Evolutionary conservation across 2,797 vertebrate genomes (phyloP).

Genomic region (Pyrocephalus nanus): DNA sequence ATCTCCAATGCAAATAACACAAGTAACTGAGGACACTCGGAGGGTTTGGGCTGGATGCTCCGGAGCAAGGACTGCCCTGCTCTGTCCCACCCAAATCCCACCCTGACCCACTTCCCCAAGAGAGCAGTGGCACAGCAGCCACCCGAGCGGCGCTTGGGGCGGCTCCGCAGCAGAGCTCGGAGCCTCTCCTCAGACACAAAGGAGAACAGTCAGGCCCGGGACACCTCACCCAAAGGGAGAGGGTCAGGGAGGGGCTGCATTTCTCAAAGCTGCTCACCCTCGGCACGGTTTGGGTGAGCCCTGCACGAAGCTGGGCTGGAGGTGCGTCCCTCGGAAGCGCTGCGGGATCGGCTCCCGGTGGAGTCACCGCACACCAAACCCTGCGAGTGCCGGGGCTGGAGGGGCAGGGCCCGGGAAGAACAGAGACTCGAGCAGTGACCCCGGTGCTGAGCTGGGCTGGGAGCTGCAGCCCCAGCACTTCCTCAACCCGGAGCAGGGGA

Average conservation of each 20-base stretch:
- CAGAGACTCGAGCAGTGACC: accelerated
- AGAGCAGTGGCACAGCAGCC: background rate
- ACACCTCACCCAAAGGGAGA: background rate
- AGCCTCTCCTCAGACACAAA: background rate
- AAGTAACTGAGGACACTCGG: accelerated
- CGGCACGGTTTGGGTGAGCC: background rate
- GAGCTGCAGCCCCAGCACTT: background rate
- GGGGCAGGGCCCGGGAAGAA: background rate
- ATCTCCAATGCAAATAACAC: background rate
- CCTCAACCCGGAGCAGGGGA: background rate
- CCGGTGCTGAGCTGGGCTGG: background rate
- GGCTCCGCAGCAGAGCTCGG: background rate
- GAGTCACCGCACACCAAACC: accelerated
- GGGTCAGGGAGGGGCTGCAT: conserved; percentile 23
- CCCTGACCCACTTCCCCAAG: accelerated
- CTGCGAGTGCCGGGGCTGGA: background rate
- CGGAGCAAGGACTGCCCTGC: accelerated
- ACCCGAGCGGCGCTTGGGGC: accelerated
- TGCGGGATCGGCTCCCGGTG: background rate
- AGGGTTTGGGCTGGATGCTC: background rate
- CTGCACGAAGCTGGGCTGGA: background rate
- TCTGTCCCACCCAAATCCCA: background rate
- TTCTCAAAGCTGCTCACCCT: background rate
- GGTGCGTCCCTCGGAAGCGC: background rate
- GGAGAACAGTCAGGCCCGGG: background rate